These are phyloP conservation scores for Centruroides vittatus DNA, from an alignment of 1,140 invertebrate genomes.

Conservation along the genomic window DNA sequence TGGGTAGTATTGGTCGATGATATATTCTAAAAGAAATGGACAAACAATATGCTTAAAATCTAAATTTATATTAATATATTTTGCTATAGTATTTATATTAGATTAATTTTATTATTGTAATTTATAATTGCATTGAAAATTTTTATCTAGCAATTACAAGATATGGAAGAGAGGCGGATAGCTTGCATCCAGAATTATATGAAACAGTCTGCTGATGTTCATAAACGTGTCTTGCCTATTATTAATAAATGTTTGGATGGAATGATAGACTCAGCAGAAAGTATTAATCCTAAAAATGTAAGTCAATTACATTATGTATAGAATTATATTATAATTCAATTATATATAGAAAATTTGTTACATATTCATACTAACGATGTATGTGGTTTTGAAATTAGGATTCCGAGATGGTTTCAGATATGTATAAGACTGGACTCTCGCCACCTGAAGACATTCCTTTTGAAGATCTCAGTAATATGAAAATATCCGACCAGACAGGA, in stretches of 20 bases:
- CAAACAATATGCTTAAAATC: not conserved
- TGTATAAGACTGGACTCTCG: conserved; percentile 87
- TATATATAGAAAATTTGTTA: too few relatives aligned
- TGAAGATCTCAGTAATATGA: conserved; percentile 55
- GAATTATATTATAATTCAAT: too few relatives aligned
- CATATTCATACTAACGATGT: too few relatives aligned
- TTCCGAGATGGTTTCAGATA: conserved; percentile 70
- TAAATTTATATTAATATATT: not conserved
- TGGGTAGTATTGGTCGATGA: too few relatives aligned
- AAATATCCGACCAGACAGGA: conserved; percentile 1
- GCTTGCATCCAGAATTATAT: conserved; percentile 84
- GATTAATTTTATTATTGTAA: too few relatives aligned
- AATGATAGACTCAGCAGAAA: conserved; percentile 72
- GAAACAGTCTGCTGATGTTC: conserved; percentile 71
- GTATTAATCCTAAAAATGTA: conserved; percentile 74
- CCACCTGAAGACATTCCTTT: conserved; percentile 92
- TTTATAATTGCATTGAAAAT: not conserved
- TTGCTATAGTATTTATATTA: too few relatives aligned
- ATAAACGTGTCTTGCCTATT: conserved; percentile 86
- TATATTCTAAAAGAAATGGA: not conserved
- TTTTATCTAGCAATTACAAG: conserved; percentile 49
- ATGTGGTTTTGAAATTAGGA: not conserved
- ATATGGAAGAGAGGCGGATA: conserved; percentile 87
- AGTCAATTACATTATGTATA: too few relatives aligned
- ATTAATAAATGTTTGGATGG: conserved; percentile 90